Conservation (phyloP, 2,888 invertebrate genomes). For the Eurois occulta region DNA sequence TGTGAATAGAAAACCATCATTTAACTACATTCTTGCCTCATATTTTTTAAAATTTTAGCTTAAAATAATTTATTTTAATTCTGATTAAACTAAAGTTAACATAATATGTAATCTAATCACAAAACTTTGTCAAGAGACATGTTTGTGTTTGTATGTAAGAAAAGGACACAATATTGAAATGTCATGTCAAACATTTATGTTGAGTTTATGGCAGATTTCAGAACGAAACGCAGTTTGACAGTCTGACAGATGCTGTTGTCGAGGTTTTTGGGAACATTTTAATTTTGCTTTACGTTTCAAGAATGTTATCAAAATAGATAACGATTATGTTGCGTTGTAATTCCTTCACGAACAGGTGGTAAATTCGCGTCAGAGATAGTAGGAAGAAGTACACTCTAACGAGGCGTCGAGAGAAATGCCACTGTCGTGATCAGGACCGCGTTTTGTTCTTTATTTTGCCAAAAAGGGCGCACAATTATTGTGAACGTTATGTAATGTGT, state of each 20-base stretch:
- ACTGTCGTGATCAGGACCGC: slow-evolving; percentile 76
- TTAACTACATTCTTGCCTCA: background rate
- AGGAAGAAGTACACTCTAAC: slow-evolving; percentile 62
- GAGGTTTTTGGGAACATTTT: slow-evolving; percentile 74
- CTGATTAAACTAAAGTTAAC: background rate
- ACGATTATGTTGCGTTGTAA: slow-evolving; percentile 78
- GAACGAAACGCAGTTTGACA: slow-evolving; percentile 63
- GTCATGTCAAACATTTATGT: slow-evolving; percentile 27
- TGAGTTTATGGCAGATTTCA: slow-evolving; percentile 46
- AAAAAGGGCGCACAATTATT: slow-evolving; percentile 81
- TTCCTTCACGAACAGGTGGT: slow-evolving; percentile 71
- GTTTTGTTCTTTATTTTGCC: slow-evolving; percentile 78
- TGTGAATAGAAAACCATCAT: background rate
- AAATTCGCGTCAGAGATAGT: slow-evolving; percentile 69
- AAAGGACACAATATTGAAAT: slow-evolving; percentile 9
- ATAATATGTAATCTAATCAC: no score
- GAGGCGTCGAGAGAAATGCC: slow-evolving; percentile 75
- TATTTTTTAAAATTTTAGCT: background rate
- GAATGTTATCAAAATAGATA: slow-evolving; percentile 87
- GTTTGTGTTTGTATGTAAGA: background rate
- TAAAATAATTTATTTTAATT: no score
- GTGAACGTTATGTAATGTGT: slow-evolving; percentile 88
- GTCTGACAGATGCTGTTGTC: slow-evolving; percentile 66
- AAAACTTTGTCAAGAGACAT: slow-evolving; percentile 7
- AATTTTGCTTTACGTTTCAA: slow-evolving; percentile 78